A percentile compares a stretch with the other conserved stretches of the same genome.
phyloP scores from a whole-genome alignment of 2,888 invertebrate species.

The Thyatira batis region DNA sequence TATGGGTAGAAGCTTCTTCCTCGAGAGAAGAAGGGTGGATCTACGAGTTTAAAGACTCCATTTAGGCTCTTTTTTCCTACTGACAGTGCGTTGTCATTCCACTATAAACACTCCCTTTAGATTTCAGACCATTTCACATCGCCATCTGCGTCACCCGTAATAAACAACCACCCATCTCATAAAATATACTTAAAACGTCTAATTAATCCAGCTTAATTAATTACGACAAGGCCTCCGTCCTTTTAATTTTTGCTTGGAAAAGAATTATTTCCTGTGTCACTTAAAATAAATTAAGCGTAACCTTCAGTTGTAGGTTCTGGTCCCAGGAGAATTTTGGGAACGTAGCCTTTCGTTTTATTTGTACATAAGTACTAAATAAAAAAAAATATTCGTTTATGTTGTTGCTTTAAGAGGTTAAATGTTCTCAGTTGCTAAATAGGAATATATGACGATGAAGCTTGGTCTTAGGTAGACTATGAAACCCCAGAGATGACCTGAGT shows the following conservation, averaged over 20 bases:
- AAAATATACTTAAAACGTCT: constrained; percentile 48
- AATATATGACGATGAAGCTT: too few species aligned
- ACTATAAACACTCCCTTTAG: neutral
- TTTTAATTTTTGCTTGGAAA: constrained; percentile 34
- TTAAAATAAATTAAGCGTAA: constrained; percentile 46
- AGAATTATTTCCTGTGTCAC: constrained; percentile 33
- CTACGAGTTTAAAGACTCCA: neutral
- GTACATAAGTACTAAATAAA: constrained; percentile 16
- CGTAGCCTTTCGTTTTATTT: constrained; percentile 23
- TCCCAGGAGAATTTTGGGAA: constrained; percentile 23
- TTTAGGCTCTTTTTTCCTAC: too few species aligned
- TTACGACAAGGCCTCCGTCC: constrained; percentile 37
- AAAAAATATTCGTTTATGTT: constrained; percentile 28
- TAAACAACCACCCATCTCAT: constrained; percentile 39
- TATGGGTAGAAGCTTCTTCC: too few species aligned
- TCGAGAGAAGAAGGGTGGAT: neutral
- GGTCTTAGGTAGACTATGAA: too few species aligned
- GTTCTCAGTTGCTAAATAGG: constrained; percentile 11
- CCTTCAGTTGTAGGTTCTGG: constrained; percentile 18
- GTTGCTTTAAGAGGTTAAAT: constrained; percentile 1
- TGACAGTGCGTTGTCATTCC: constrained; percentile 3
- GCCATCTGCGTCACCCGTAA: constrained; percentile 29
- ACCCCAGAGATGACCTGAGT: too few species aligned
- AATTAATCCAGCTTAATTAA: constrained; percentile 55
- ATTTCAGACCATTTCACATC: neutral